These are phyloP conservation scores for Hystrix brachyura DNA, from an alignment of 2,113 vertebrate species.

Conservation along the genomic window DNA sequence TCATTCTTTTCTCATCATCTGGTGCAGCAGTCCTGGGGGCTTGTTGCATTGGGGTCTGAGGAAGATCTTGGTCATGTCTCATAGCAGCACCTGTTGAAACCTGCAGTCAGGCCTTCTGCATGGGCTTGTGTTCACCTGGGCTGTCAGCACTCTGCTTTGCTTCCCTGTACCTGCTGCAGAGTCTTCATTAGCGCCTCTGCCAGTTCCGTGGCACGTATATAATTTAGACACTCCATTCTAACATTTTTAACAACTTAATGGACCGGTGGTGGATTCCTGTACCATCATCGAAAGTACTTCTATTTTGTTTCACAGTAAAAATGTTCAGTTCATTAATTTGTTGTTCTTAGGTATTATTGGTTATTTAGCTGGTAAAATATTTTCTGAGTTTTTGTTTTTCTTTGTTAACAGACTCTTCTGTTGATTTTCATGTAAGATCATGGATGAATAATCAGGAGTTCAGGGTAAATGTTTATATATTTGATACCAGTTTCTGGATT, in stretches of 20 bases:
- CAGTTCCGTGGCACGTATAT: background rate
- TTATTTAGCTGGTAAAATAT: conserved; percentile 53
- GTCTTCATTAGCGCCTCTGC: background rate
- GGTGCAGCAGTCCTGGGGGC: background rate
- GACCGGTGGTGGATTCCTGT: background rate
- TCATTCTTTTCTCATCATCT: background rate
- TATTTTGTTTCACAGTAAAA: conserved; percentile 45
- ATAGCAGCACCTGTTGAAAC: background rate
- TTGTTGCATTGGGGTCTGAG: background rate
- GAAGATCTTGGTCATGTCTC: background rate
- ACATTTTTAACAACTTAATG: conserved; percentile 6
- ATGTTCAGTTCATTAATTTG: conserved; percentile 45
- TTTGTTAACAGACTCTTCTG: conserved; percentile 88
- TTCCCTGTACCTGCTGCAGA: background rate
- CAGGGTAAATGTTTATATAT: conserved; percentile 82
- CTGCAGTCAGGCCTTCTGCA: background rate
- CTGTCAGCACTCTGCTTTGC: background rate
- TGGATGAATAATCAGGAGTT: conserved; percentile 85
- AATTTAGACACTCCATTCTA: background rate
- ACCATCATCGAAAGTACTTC: background rate
- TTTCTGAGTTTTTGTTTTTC: conserved; percentile 50
- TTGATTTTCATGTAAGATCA: conserved; percentile 86
- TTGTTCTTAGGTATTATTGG: conserved; percentile 19
- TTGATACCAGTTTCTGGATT: conserved; percentile 28
- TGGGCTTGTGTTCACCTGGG: background rate